Conservation (phyloP, 2,888 invertebrate species). For the Phymatocera aterrima region DNA sequence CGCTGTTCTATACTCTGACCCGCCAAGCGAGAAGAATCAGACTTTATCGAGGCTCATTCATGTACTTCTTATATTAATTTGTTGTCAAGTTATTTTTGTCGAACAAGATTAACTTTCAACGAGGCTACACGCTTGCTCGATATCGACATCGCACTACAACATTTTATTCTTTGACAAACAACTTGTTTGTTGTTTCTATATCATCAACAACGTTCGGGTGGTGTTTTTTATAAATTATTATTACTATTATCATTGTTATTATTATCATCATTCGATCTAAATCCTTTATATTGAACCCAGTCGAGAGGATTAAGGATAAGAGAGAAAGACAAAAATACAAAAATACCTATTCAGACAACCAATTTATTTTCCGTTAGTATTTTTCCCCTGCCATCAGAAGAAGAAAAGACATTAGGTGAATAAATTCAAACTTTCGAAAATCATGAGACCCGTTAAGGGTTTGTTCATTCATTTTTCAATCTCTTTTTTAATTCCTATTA, state of each 20-base stretch:
- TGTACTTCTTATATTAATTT: conserved; percentile 66
- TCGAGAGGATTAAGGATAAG: conserved; percentile 30
- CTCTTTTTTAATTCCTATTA: neutral
- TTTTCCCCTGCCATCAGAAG: no score
- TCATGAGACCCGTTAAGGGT: neutral
- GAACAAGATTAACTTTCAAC: conserved; percentile 66
- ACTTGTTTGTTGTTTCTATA: no score
- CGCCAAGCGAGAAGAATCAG: conserved; percentile 61
- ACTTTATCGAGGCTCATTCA: conserved; percentile 62
- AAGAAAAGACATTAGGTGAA: no score
- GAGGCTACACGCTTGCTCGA: conserved; percentile 54
- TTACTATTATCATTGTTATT: conserved; percentile 54
- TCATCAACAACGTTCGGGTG: conserved; percentile 61
- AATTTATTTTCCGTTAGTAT: conserved; percentile 16
- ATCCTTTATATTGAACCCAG: conserved; percentile 32
- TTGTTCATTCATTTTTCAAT: neutral
- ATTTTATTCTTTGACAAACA: conserved; percentile 65
- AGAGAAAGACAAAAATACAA: neutral
- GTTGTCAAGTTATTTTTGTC: conserved; percentile 67
- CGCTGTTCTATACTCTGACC: conserved; percentile 94
- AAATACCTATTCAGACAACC: conserved; percentile 5
- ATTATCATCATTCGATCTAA: conserved; percentile 52
- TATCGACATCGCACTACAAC: conserved; percentile 57
- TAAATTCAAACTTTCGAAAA: conserved; percentile 25
- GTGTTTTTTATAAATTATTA: conserved; percentile 59